Evolutionary conservation across 2,797 vertebrate species (phyloP), one percentile per base, ranked within the genome.

Genomic region (Spondyliosoma cantharus): DNA sequence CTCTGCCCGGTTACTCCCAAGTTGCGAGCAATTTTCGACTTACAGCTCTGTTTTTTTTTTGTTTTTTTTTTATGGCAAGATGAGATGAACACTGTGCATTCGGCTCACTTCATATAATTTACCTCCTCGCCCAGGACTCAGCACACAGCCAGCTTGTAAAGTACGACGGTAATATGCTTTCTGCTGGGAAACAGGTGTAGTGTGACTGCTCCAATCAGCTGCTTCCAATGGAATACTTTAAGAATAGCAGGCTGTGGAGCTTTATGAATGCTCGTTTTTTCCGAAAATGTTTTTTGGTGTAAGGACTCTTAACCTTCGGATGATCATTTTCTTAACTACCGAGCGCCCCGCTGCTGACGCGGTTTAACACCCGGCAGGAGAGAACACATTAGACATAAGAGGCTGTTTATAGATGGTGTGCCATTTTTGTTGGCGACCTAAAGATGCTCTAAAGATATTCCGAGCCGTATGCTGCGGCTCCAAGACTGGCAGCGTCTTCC

Each of bases 111-210:
- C 25, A 24, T 67, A 50, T 57, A 56, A 71, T 80, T 50, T 56
- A 43, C 48, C 45, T 27, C 42, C 14, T 24, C 50, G 49, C 19
- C 59, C 25, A 61, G 72, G 15, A 14, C 56, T 60, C 75, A 69
- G 74, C 52, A 56, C 63, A 49, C 43, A 54, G 80, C 42, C 67
- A 56, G 65, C 73, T 80, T 75, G 50, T 71, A 74, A 74, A 88
- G 61, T 57, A 46, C 17, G 48, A 46, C 3, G 43, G 52, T 72
- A 20, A 75, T 76, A 48, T 37, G 46, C 58, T 68, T 42, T 56
- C 58, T 62, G 72, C 27, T 59, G 32, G 59, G 60, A 84, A 32
- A 80, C 73, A 80, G 78, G 70, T 87, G 80, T 73, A 68, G 48
- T n/a, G 49, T 68, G 63, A 80, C 57, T 22, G 70, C 42, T 82